Percentiles rank a stretch among this genome's conserved stretches.
These are phyloP conservation scores for Cirrhinus molitorella DNA, from an alignment of 2,797 vertebrate species.

Conservation along the genomic window DNA sequence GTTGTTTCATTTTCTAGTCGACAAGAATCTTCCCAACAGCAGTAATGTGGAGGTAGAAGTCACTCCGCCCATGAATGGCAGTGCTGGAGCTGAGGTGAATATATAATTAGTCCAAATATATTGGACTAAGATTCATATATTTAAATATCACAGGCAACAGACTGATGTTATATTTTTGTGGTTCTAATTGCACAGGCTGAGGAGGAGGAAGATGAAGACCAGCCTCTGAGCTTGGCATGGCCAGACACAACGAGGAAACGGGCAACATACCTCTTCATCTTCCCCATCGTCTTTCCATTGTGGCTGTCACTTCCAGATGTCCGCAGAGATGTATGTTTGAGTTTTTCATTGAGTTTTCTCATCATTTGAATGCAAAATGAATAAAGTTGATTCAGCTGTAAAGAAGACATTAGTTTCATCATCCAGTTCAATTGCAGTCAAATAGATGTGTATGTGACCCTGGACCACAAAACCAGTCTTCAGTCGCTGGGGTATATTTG, in stretches of 20 bases:
- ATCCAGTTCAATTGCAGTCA: too few species aligned
- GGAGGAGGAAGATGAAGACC: conserved; percentile 84
- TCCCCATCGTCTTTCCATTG: conserved; percentile 92
- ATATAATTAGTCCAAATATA: neutral
- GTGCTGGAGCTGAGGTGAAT: conserved; percentile 74
- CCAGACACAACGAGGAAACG: conserved; percentile 87
- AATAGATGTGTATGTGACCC: too few species aligned
- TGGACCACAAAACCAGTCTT: too few species aligned
- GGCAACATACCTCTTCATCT: conserved; percentile 87
- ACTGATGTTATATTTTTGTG: conserved; percentile 11
- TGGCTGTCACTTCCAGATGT: conserved; percentile 94
- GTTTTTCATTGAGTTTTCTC: too few species aligned
- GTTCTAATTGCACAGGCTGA: conserved; percentile 41
- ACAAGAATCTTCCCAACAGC: conserved; percentile 85
- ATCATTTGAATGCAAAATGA: neutral
- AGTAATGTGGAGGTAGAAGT: conserved; percentile 92
- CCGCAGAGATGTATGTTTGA: conserved; percentile 85
- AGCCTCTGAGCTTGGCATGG: conserved; percentile 94
- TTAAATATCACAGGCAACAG: neutral
- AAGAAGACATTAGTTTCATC: too few species aligned
- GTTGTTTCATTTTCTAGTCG: conserved; percentile 62
- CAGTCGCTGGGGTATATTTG: too few species aligned
- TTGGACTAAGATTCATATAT: neutral
- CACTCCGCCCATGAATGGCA: conserved; percentile 87
- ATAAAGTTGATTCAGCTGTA: neutral